Percentiles rank a stretch among this genome's conserved stretches.
phyloP scores from a whole-genome alignment of 2,888 invertebrate genomes.

The Yponomeuta cagnagella region DNA sequence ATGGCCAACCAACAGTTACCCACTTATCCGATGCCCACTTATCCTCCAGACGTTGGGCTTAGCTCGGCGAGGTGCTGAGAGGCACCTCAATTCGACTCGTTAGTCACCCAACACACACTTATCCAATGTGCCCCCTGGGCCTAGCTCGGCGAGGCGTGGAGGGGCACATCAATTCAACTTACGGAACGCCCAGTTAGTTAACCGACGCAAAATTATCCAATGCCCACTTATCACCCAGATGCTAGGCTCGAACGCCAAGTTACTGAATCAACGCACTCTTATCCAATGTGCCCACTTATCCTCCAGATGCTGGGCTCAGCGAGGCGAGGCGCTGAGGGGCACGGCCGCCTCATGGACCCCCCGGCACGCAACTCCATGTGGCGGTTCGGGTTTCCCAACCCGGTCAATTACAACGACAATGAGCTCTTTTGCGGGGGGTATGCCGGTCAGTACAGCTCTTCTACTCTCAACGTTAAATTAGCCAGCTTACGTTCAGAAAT shows the following conservation, averaged over 20 bases:
- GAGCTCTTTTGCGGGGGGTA: slow-evolving; percentile 95
- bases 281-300: too few species aligned
- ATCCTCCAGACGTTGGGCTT: slow-evolving; percentile 56
- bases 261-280: too few species aligned
- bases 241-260: slow-evolving; percentile 40
- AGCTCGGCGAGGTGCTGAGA: slow-evolving; percentile 70
- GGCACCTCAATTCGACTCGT: slow-evolving; percentile 63
- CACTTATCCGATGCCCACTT: too few species aligned
- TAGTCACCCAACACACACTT: too few species aligned
- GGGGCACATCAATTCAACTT: neutral
- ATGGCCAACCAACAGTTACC: too few species aligned
- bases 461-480: too few species aligned
- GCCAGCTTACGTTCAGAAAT: too few species aligned
- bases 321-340: slow-evolving; percentile 77
- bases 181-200: too few species aligned
- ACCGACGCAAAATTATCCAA: too few species aligned
- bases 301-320: slow-evolving; percentile 60
- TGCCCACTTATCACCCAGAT: slow-evolving; percentile 36
- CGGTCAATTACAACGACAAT: slow-evolving; percentile 95
- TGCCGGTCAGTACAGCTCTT: slow-evolving; percentile 75
- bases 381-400: slow-evolving; percentile 95
- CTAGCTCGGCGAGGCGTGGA: slow-evolving; percentile 67
- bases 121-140: slow-evolving; percentile 24
- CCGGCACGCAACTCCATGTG: slow-evolving; percentile 96
- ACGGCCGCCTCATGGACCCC: slow-evolving; percentile 94